Evolutionary conservation across 2,797 vertebrate genomes (phyloP).

Genomic region (Galago senegalensis): DNA sequence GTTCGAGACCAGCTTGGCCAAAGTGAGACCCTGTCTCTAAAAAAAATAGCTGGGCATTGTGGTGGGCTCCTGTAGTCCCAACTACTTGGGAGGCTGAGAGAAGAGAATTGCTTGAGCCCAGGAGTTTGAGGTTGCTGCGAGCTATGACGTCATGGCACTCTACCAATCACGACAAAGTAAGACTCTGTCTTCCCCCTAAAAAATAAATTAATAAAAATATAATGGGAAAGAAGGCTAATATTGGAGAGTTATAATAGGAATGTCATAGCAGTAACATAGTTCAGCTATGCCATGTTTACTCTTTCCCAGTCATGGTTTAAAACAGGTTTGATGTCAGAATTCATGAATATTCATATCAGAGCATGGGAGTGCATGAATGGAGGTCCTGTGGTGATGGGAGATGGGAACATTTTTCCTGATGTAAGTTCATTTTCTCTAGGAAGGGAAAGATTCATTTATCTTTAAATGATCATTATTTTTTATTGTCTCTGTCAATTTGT

Average conservation of each 20-base stretch:
- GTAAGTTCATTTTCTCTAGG: slow-evolving; percentile 43
- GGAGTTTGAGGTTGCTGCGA: no score
- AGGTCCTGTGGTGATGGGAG: slow-evolving; percentile 11
- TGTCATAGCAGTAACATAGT: background rate
- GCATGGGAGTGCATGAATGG: background rate
- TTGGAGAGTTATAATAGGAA: slow-evolving; percentile 37
- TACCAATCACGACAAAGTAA: no score
- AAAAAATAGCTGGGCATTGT: no score
- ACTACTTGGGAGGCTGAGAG: no score
- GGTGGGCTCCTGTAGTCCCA: no score
- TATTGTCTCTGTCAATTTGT: slow-evolving; percentile 44
- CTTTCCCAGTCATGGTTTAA: background rate
- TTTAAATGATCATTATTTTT: slow-evolving; percentile 52
- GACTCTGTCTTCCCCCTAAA: no score
- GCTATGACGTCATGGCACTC: no score
- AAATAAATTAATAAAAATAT: background rate
- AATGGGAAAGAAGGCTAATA: slow-evolving; percentile 30
- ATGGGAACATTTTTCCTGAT: slow-evolving; percentile 50
- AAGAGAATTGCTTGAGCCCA: no score
- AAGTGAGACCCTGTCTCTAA: no score
- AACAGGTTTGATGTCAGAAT: slow-evolving; percentile 64
- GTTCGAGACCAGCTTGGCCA: no score
- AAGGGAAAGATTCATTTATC: slow-evolving; percentile 33
- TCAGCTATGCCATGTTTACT: background rate
- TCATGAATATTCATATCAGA: slow-evolving; percentile 54